A percentile compares a stretch with the other conserved stretches of the same genome.
Evolutionary conservation across 2,113 vertebrate genomes (phyloP).

Genomic region (Hydrolagus affinis): DNA sequence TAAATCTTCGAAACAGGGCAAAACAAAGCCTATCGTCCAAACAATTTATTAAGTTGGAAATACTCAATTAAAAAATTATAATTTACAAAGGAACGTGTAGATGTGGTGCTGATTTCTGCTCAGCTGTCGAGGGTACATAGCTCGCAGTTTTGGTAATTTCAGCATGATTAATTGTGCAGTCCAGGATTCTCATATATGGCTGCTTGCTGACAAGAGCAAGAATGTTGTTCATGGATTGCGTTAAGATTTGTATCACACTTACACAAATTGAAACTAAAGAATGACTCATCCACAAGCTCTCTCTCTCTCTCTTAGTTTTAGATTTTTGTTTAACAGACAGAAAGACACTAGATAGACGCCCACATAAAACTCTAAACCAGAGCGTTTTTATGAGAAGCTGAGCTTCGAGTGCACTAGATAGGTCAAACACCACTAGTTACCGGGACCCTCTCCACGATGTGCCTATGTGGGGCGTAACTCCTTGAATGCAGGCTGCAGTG

Average conservation of each 20-base stretch:
- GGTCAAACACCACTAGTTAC: background rate
- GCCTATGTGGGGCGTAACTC: conserved; percentile 6
- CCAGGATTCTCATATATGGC: background rate
- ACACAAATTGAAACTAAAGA: conserved; percentile 60
- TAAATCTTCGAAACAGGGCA: too few species aligned
- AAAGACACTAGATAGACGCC: conserved; percentile 35
- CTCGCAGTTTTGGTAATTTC: background rate
- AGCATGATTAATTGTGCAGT: background rate
- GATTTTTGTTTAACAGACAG: conserved; percentile 38
- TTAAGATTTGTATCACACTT: conserved; percentile 56
- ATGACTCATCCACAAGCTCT: conserved; percentile 60
- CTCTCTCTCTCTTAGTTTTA: conserved; percentile 37
- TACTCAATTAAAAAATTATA: background rate
- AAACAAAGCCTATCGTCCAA: too few species aligned
- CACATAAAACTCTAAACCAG: conserved; percentile 34
- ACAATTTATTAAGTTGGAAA: too few species aligned
- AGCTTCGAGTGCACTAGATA: conserved; percentile 8
- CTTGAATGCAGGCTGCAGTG: background rate
- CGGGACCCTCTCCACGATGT: background rate
- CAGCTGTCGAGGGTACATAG: background rate
- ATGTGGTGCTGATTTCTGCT: background rate
- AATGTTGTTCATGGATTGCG: conserved; percentile 40
- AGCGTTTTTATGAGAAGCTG: conserved; percentile 33
- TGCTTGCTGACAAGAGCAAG: conserved; percentile 30
- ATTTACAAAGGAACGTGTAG: background rate